These are phyloP conservation scores for Epistrophella euchroma DNA, from an alignment of 2,888 invertebrate genomes.

Conservation along the genomic window DNA sequence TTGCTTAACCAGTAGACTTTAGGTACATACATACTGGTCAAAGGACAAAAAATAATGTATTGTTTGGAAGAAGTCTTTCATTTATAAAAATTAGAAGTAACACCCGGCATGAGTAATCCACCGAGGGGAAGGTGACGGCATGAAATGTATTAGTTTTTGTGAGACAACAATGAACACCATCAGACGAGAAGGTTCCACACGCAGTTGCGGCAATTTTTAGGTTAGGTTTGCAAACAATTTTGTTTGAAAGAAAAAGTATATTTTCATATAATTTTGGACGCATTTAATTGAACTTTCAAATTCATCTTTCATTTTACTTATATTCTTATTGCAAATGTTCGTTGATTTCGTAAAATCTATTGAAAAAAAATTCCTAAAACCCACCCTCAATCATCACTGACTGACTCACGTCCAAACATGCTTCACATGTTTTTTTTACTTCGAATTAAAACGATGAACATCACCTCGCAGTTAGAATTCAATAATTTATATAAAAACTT, in stretches of 20 bases:
- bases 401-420: conserved; percentile 52
- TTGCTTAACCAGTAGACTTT: too few relatives aligned
- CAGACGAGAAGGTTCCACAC: conserved; percentile 67
- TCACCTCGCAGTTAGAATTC: background rate
- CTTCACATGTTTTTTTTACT: conserved; percentile 25
- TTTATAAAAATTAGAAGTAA: background rate
- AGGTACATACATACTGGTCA: too few relatives aligned
- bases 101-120: conserved; percentile 58
- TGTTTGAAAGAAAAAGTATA: conserved; percentile 31
- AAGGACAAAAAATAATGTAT: background rate
- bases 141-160: conserved; percentile 4
- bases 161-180: conserved; percentile 19
- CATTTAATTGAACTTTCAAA: background rate
- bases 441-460: background rate
- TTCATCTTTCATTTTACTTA: background rate
- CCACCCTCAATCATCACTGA: conserved; percentile 30
- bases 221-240: conserved; percentile 56
- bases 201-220: conserved; percentile 41
- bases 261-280: conserved; percentile 1
- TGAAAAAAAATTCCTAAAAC: conserved; percentile 4
- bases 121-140: conserved; percentile 1
- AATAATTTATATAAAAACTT: conserved; percentile 43
- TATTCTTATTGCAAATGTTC: background rate
- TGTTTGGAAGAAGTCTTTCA: background rate
- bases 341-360: background rate